Base-by-base conservation (phyloP, 2,113 vertebrate genomes). In the Ophthalmolycus amberensis region DNA sequence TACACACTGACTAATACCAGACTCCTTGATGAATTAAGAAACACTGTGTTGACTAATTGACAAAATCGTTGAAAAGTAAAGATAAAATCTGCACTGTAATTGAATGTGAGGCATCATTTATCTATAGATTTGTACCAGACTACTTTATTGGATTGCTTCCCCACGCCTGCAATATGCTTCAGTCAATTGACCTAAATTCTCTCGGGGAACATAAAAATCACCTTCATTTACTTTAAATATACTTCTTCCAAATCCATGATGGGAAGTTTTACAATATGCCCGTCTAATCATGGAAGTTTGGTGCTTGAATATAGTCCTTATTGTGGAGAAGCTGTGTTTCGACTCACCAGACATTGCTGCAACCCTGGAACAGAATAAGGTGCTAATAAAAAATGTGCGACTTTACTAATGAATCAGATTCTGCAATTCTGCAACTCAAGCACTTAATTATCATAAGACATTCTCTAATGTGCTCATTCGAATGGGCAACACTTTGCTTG, bases 381-480 rank as follows among this genome's bases (percentile, higher is more conserved):
- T 93, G 94, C 89, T 95, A 94, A 95, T 94, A 90, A 92, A 95
- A 94, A 94, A 91, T 83, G 87, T 90, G 92, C 91, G 91, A 95
- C 83, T 95, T 87, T 83, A 80, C 93, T 96, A 96, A 95, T 95
- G 92, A 96, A 94, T 91, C 91, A 56, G 83, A 89, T 94, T 93
- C 91, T 91, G 91, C 92, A 89, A 88, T 93, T 92, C 90, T 92
- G 93, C 92, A 90, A 92, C 92, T 94, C 90, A 94, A 94, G 93
- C 93, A 91, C 91, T 93, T 93, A 94, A 94, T 95, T 93, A 95
- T 95, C 93, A 95, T 94, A 92, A 94, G 90, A 92, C 88, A 92
- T 92, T 91, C 63, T 74, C 86, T 94, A 94, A 94, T 94, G 91
- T 91, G 88, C 90, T 90, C 91, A 90, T 94, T 94, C 91, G 90